Evolutionary conservation across 2,113 vertebrate genomes (phyloP).

Genomic region (Octodon degus): DNA sequence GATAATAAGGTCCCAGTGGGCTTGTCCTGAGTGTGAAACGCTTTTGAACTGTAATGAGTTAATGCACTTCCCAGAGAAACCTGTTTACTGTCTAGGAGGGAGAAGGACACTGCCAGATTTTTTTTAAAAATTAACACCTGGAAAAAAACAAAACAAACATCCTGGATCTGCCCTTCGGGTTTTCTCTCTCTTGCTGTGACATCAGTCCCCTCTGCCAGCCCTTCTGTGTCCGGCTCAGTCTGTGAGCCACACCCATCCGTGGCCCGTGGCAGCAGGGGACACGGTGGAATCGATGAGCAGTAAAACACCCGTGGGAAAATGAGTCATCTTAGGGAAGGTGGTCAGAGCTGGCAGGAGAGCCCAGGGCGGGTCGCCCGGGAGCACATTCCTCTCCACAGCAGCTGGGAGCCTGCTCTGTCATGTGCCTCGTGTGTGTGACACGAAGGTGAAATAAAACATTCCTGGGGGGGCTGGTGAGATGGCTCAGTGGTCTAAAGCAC

Average conservation of each 20-base stretch:
- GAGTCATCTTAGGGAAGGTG: conserved; percentile 47
- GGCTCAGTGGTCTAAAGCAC: too few relatives aligned
- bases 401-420: not conserved
- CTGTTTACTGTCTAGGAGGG: conserved; percentile 3
- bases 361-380: not conserved
- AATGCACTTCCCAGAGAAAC: conserved; percentile 17
- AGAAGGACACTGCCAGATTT: conserved; percentile 18
- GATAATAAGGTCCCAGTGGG: not conserved
- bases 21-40: conserved; percentile 17
- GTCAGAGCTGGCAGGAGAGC: conserved; percentile 27
- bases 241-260: conserved; percentile 36
- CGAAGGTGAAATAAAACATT: not conserved
- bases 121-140: conserved; percentile 36
- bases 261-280: not conserved
- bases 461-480: too few relatives aligned
- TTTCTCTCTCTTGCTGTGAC: conserved; percentile 66
- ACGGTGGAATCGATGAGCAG: conserved; percentile 53
- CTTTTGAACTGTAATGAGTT: conserved; percentile 29
- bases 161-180: conserved; percentile 60
- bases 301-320: conserved; percentile 40
- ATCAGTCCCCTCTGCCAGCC: conserved; percentile 61
- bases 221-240: conserved; percentile 34
- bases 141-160: conserved; percentile 71
- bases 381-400: not conserved
- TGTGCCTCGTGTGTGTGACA: not conserved